A percentile compares a stretch with the other conserved stretches of the same genome.
Conservation (phyloP, 2,113 vertebrate genomes). For the Oncorhynchus mykiss region DNA sequence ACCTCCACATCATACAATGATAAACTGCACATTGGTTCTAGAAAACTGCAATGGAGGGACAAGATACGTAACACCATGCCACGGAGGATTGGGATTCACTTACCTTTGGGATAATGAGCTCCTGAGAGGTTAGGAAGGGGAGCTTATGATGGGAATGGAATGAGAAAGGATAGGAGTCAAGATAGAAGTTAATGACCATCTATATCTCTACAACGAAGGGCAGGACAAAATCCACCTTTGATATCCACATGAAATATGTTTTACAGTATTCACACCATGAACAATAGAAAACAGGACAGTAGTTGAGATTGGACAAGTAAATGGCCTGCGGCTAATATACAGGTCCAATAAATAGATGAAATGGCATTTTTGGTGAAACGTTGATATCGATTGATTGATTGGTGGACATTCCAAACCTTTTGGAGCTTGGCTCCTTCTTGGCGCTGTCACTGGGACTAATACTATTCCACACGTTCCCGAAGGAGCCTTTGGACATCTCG, state of each 20-base stretch:
- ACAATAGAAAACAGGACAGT: slow-evolving; percentile 10
- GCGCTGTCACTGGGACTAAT: slow-evolving; percentile 81
- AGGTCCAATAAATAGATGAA: background rate
- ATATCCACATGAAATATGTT: too few species aligned
- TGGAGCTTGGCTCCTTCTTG: slow-evolving; percentile 89
- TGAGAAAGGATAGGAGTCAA: slow-evolving; percentile 79
- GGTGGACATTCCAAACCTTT: slow-evolving; percentile 85
- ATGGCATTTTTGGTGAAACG: background rate
- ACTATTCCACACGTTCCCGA: slow-evolving; percentile 87
- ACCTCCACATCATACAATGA: slow-evolving; percentile 26
- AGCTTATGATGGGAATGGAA: slow-evolving; percentile 85
- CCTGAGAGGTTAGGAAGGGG: slow-evolving; percentile 92
- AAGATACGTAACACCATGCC: slow-evolving; percentile 36
- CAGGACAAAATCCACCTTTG: too few species aligned
- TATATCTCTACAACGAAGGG: too few species aligned
- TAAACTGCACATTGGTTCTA: background rate
- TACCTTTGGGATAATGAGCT: slow-evolving; percentile 92
- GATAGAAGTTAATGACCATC: too few species aligned
- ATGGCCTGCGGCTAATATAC: background rate
- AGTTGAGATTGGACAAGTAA: slow-evolving; percentile 3
- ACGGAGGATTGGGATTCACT: slow-evolving; percentile 62
- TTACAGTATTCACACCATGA: background rate
- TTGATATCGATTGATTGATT: background rate
- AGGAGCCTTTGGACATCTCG: slow-evolving; percentile 97
- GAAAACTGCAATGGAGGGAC: background rate